phyloP scores from a whole-genome alignment of 2,113 vertebrate species.

The Nymphicus hollandicus region DNA sequence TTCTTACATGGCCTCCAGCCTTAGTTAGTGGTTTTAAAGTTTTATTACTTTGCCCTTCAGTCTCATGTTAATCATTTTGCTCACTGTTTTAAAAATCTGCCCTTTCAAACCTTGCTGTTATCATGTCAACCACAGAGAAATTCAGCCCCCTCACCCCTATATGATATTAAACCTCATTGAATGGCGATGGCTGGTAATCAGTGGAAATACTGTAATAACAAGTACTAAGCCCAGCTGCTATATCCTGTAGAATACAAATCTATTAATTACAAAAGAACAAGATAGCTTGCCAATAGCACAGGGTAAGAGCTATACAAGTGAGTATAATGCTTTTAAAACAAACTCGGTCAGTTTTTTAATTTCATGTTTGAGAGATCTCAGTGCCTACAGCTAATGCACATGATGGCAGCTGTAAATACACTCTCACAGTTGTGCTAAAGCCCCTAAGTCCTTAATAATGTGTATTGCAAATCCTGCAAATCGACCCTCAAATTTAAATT shows the following conservation, averaged over 20 bases:
- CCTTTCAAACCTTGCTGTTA: constrained; percentile 1
- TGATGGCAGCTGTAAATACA: not conserved
- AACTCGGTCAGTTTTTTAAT: not conserved
- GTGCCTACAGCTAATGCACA: not conserved
- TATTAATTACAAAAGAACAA: not conserved
- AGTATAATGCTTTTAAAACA: not conserved
- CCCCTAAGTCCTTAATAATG: not conserved
- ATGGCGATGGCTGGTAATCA: not conserved
- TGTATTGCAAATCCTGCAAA: not conserved
- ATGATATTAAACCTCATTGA: not conserved
- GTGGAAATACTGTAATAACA: not conserved
- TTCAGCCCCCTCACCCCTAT: not conserved
- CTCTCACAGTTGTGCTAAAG: not conserved
- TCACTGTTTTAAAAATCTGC: constrained; percentile 34
- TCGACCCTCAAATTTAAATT: not conserved
- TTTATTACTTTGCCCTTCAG: constrained; percentile 62
- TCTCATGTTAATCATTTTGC: constrained; percentile 34
- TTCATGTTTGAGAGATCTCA: not conserved
- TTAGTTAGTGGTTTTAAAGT: constrained; percentile 46
- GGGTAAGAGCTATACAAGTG: not conserved
- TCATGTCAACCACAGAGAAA: not conserved
- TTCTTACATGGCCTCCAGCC: constrained; percentile 47
- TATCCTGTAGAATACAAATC: not conserved
- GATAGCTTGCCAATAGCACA: not conserved
- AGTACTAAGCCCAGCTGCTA: not conserved